Conservation (phyloP, 2,888 invertebrate genomes). For the Bedellia somnulentella region DNA sequence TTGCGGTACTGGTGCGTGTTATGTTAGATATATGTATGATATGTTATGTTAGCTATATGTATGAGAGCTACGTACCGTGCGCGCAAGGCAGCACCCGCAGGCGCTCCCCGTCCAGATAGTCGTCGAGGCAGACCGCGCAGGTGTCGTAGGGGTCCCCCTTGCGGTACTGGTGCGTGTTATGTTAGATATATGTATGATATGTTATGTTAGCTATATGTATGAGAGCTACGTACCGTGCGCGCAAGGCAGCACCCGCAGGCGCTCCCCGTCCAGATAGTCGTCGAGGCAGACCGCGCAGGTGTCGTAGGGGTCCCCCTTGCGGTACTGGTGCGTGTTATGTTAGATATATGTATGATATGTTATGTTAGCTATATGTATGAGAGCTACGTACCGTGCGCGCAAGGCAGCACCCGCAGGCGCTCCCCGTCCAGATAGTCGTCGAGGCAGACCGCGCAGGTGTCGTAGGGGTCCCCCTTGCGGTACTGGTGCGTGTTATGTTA, state of each 20-base stretch:
- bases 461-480: conserved; percentile 2
- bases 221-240: conserved; percentile 75
- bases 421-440: conserved; percentile 97
- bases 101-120: conserved; percentile 94
- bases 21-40: too few species aligned
- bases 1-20: conserved; percentile 1
- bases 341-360: too few species aligned
- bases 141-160: conserved; percentile 95
- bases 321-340: conserved; percentile 90
- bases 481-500: conserved; percentile 1
- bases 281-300: conserved; percentile 99
- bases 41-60: too few species aligned
- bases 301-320: conserved; percentile 93
- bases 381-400: too few species aligned
- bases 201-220: background rate
- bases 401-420: conserved; percentile 89
- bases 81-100: conserved; percentile 92
- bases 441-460: conserved; percentile 94
- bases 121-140: conserved; percentile 98
- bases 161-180: conserved; percentile 87
- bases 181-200: too few species aligned
- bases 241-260: conserved; percentile 91
- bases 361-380: too few species aligned
- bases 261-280: conserved; percentile 94
- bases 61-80: conserved; percentile 70